Percentiles rank a stretch among this genome's conserved stretches.
These are phyloP conservation scores for Probaryconus sp. DNA, from an alignment of 1,140 invertebrate species.

Conservation along the genomic window DNA sequence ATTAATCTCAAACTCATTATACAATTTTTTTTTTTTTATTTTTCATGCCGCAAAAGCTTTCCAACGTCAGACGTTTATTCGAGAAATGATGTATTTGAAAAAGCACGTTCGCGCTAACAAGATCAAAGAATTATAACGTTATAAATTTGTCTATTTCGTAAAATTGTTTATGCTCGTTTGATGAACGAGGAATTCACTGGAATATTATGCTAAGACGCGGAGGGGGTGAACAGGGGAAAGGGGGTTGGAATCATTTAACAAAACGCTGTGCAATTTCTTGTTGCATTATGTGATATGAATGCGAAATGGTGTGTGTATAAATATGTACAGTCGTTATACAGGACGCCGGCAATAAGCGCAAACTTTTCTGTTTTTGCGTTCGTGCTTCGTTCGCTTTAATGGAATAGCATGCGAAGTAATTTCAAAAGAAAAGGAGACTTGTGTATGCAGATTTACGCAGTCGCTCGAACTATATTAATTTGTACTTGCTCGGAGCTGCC, in stretches of 20 bases:
- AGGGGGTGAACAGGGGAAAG: no score
- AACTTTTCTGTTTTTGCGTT: conserved; percentile 57
- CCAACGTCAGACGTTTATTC: no score
- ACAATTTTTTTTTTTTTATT: no score
- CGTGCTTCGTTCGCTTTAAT: conserved; percentile 55
- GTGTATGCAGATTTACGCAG: conserved; percentile 63
- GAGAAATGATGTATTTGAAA: no score
- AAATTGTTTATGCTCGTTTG: conserved; percentile 44
- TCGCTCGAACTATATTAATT: conserved; percentile 65
- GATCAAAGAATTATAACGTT: neutral
- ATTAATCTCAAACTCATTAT: no score
- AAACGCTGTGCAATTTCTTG: conserved; percentile 19
- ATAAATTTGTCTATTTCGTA: conserved; percentile 39
- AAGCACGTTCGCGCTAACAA: no score
- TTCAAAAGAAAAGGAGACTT: conserved; percentile 57
- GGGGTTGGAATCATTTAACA: conserved; percentile 29
- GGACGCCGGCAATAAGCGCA: conserved; percentile 51
- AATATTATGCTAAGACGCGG: neutral
- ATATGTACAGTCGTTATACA: conserved; percentile 37
- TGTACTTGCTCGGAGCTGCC: conserved; percentile 58
- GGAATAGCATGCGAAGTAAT: conserved; percentile 60
- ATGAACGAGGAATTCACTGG: conserved; percentile 22
- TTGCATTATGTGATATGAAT: conserved; percentile 39
- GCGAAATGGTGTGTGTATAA: conserved; percentile 41
- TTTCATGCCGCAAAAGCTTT: no score